phyloP scores from a whole-genome alignment of 2,113 vertebrate species.

The Semnornis frantzii region DNA sequence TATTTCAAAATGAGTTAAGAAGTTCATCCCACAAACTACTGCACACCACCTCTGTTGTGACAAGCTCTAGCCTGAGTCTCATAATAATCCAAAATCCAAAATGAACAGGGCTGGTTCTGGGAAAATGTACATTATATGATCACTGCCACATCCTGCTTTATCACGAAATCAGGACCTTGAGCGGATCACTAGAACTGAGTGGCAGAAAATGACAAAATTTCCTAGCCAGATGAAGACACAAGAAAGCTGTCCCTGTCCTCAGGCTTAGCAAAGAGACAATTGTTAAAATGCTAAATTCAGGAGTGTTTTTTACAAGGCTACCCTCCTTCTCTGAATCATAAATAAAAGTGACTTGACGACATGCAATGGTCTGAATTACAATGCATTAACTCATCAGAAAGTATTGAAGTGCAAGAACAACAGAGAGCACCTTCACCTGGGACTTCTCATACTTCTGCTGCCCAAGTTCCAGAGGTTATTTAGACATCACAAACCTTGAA shows the following conservation, averaged over 20 bases:
- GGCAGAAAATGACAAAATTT: background rate
- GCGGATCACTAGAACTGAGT: background rate
- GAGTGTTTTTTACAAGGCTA: background rate
- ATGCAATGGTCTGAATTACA: background rate
- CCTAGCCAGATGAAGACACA: background rate
- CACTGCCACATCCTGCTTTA: background rate
- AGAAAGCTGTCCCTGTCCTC: background rate
- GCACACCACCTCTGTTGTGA: background rate
- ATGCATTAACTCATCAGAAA: background rate
- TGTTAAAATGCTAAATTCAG: background rate
- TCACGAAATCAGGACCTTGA: background rate
- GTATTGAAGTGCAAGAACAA: background rate
- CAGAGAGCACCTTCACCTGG: background rate
- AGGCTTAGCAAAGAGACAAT: background rate
- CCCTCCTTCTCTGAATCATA: background rate
- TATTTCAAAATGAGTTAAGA: background rate
- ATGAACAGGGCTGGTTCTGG: background rate
- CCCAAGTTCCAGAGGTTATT: background rate
- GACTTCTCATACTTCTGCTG: background rate
- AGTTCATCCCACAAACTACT: background rate
- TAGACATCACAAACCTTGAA: background rate
- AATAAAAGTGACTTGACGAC: background rate
- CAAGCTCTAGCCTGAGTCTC: background rate
- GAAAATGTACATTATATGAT: accelerated
- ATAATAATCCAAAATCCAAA: background rate